Base-by-base conservation (phyloP, 2,797 vertebrate species). In the Apogon talboti region DNA sequence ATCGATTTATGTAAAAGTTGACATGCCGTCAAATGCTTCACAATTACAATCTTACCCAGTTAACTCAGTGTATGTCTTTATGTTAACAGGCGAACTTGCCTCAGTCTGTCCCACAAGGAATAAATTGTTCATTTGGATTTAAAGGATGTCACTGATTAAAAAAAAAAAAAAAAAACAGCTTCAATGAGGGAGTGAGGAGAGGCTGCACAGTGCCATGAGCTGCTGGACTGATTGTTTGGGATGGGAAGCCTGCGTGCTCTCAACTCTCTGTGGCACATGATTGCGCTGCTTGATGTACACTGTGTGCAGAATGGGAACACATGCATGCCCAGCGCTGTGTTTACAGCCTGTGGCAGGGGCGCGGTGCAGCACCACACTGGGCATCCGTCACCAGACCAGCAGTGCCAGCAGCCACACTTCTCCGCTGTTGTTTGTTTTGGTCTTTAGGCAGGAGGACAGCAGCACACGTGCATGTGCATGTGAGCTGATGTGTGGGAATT, bases 401-500 rank as follows among this genome's bases (percentile, higher is more conserved):
- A 30, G 48, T 9, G 70, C 65, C 66, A 67, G 78, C 76, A 48
- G 78, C 60, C 73, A 51, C 66, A 28, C 65, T 81, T 6, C 33
- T 60, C 70, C 44, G 58, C 65, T 57, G 28, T 42, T 57, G 73
- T 77, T 87, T 86, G 79, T 83, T 83, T 88, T 76, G 78, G 61
- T 84, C 60, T 37, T 70, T 2, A 0, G 57, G 59, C 57, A 81
- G 47, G 66, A 72, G 30, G 61, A 50, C 40, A 14, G 35, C 52
- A 13, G 61, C 11, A 52, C 83, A 85, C 80, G 69, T 86, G 82
- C 49, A 14, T 1, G 18, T 54, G 66, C 82, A 88, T 46, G 84
- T 83, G 78, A 83, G 69, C 78, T 44, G 46, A 11, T 62, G 48
- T 44, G 56, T 78, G 69, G 84, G 78, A 82, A 78, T 83, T 74